phyloP scores from a whole-genome alignment of 2,888 invertebrate genomes.

The Catocala nupta region DNA sequence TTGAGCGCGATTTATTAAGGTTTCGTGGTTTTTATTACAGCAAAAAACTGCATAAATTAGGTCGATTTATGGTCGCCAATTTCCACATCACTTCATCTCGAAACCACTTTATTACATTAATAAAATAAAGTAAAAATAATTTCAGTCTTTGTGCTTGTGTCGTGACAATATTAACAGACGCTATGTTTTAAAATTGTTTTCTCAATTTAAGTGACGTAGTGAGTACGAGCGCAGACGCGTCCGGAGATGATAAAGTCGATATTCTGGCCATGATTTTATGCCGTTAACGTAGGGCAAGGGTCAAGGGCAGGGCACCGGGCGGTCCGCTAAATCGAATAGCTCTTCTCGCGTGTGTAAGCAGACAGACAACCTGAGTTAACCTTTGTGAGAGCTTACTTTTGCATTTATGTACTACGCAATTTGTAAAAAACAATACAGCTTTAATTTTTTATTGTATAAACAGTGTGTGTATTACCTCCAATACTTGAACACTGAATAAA shows the following conservation, averaged over 20 bases:
- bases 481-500: too few relatives aligned
- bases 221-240: slow-evolving; percentile 21
- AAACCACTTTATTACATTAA: slow-evolving; percentile 25
- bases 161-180: too few relatives aligned
- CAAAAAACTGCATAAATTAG: slow-evolving; percentile 44
- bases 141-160: slow-evolving; percentile 16
- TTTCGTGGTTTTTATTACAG: slow-evolving; percentile 61
- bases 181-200: slow-evolving; percentile 12
- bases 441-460: too few relatives aligned
- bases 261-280: slow-evolving; percentile 53
- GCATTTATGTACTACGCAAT: not conserved
- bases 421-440: not conserved
- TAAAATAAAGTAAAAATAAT: slow-evolving; percentile 19
- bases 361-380: slow-evolving; percentile 35
- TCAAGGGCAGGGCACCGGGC: slow-evolving; percentile 61
- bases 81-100: slow-evolving; percentile 43
- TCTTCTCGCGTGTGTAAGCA: slow-evolving; percentile 29
- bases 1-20: slow-evolving; percentile 56
- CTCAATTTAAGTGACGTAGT: slow-evolving; percentile 19
- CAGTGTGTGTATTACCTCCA: too few relatives aligned
- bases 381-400: slow-evolving; percentile 29
- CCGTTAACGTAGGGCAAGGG: slow-evolving; percentile 59
- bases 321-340: slow-evolving; percentile 33
- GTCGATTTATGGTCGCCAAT: slow-evolving; percentile 46
- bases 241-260: slow-evolving; percentile 41